A percentile compares a stretch with the other conserved stretches of the same genome.
These are phyloP conservation scores for Villa cingulata DNA, from an alignment of 2,888 invertebrate species.

Conservation along the genomic window DNA sequence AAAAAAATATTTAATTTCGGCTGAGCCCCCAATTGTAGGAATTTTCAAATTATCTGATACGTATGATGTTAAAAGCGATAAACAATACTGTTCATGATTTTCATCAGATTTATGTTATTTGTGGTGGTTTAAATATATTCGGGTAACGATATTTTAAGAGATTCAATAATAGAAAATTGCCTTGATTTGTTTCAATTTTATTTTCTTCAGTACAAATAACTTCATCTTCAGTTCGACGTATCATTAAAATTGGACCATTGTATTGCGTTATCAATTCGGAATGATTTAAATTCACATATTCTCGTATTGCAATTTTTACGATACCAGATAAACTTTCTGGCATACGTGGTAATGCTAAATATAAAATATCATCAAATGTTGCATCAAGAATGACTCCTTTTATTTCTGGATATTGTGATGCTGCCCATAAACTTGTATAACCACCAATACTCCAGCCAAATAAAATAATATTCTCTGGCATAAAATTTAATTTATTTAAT, in stretches of 20 bases:
- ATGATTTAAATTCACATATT: slow-evolving; percentile 70
- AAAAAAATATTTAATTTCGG: too few species aligned
- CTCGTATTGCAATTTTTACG: slow-evolving; percentile 62
- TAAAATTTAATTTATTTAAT: slow-evolving; percentile 63
- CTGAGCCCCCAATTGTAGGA: too few species aligned
- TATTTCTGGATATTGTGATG: slow-evolving; percentile 74
- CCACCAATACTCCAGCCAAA: slow-evolving; percentile 99
- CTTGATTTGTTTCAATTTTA: slow-evolving; percentile 57
- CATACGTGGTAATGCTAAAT: slow-evolving; percentile 80
- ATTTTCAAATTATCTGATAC: slow-evolving; percentile 43
- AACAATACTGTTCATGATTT: slow-evolving; percentile 42
- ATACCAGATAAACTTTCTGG: slow-evolving; percentile 57
- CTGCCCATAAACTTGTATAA: slow-evolving; percentile 78
- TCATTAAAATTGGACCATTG: slow-evolving; percentile 64
- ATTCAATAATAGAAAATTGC: slow-evolving; percentile 62
- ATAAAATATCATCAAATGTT: slow-evolving; percentile 89
- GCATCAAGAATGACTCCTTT: slow-evolving; percentile 83
- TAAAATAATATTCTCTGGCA: slow-evolving; percentile 64
- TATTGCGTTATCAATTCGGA: slow-evolving; percentile 56
- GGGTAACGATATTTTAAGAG: slow-evolving; percentile 63
- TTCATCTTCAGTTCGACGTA: slow-evolving; percentile 81
- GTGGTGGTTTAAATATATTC: slow-evolving; percentile 40
- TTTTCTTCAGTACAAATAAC: slow-evolving; percentile 59
- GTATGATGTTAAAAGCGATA: slow-evolving; percentile 44
- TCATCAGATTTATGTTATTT: slow-evolving; percentile 25